Conservation (phyloP, 2,113 vertebrate species). For the Paralichthys olivaceus region DNA sequence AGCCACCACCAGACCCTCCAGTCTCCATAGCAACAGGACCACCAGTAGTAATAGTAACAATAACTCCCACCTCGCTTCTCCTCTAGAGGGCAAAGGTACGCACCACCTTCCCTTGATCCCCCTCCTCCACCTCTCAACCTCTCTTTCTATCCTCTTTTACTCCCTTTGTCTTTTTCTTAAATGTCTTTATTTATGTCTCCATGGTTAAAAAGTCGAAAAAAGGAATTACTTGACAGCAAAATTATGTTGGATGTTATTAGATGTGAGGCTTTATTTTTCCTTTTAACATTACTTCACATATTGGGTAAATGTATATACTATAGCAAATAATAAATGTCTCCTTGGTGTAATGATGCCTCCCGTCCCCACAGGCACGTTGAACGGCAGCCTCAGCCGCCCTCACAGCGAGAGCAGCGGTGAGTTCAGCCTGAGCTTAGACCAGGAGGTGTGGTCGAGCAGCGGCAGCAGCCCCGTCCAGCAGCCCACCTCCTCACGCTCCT, state of each 20-base stretch:
- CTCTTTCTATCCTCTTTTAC: constrained; percentile 1
- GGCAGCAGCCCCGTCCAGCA: constrained; percentile 94
- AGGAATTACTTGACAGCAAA: too few species aligned
- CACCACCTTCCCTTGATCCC: constrained; percentile 69
- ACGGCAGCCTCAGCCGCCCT: constrained; percentile 88
- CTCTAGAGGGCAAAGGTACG: constrained; percentile 95
- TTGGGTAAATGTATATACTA: too few species aligned
- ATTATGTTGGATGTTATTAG: too few species aligned
- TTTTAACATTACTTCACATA: too few species aligned
- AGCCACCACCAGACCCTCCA: constrained; percentile 94
- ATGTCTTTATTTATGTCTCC: not conserved
- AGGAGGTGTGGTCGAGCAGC: constrained; percentile 93
- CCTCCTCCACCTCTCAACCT: not conserved
- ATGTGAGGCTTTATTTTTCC: too few species aligned
- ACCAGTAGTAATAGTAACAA: constrained; percentile 97
- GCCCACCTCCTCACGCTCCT: constrained; percentile 81
- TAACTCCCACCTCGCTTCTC: constrained; percentile 87
- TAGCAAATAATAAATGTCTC: too few species aligned
- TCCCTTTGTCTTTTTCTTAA: constrained; percentile 11
- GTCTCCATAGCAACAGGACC: constrained; percentile 97
- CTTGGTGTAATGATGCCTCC: not conserved
- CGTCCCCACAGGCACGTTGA: constrained; percentile 83
- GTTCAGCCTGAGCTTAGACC: constrained; percentile 90
- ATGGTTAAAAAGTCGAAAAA: too few species aligned
- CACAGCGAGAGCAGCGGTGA: constrained; percentile 98